Evolutionary conservation across 1,140 invertebrate genomes (phyloP).

Genomic region (Aradophagus sp.): DNA sequence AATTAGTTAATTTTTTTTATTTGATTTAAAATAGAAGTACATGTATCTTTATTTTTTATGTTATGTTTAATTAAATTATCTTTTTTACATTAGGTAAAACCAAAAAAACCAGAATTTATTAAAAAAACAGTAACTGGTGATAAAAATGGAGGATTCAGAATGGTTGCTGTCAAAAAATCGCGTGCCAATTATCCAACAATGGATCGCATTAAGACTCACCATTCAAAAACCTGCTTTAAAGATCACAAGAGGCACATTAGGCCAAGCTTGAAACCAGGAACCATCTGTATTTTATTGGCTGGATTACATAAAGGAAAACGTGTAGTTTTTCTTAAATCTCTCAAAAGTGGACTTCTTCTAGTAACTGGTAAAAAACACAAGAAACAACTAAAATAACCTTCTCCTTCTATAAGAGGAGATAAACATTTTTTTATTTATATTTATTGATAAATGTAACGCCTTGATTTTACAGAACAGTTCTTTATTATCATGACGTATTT

Average conservation of each 20-base stretch:
- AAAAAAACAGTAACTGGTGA: constrained; percentile 94
- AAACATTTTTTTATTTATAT: too few relatives aligned
- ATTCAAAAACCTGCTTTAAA: constrained; percentile 81
- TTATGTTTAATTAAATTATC: too few relatives aligned
- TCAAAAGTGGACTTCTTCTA: constrained; percentile 92
- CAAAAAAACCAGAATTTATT: constrained; percentile 82
- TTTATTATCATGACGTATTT: too few relatives aligned
- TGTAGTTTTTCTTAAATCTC: constrained; percentile 89
- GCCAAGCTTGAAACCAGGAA: constrained; percentile 88
- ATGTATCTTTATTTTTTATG: too few relatives aligned
- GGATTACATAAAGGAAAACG: constrained; percentile 96
- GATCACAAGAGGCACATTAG: constrained; percentile 86
- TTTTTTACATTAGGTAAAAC: constrained; percentile 76
- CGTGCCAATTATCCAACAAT: constrained; percentile 86
- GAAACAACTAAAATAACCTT: too few relatives aligned
- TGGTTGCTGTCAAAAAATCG: constrained; percentile 86
- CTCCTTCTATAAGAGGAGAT: too few relatives aligned
- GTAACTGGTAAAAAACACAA: constrained; percentile 97
- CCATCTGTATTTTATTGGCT: constrained; percentile 94
- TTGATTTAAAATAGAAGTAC: too few relatives aligned
- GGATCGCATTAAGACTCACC: constrained; percentile 77
- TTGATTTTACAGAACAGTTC: too few relatives aligned
- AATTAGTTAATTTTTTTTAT: too few relatives aligned
- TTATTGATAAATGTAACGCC: too few relatives aligned
- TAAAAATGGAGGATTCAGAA: constrained; percentile 94